Base-by-base conservation (phyloP, 2,888 invertebrate species). In the Camptogramma bilineatum region DNA sequence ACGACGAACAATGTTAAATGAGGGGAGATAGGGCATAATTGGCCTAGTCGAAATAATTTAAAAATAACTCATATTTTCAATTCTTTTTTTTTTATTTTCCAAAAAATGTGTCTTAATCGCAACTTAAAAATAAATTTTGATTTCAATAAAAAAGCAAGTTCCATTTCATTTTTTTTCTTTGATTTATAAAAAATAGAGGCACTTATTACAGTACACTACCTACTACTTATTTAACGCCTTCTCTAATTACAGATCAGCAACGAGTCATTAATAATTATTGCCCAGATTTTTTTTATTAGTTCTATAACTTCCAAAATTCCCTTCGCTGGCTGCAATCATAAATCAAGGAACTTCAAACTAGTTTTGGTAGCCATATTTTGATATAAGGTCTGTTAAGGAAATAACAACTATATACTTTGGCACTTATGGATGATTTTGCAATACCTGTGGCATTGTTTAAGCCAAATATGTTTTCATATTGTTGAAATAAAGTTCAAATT, bases 381-480 rank as follows among this genome's bases (percentile, higher is more conserved):
- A 39, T 44, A 50, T 46, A 59, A 59, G 34, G 52, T 51, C 19
- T 66, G 54, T 39, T 52, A 57, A 47, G 24, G 65, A 57, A 65
- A 62, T 62, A 65, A 53, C 18, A 47, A 56, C 61, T 63, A 50
- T 66, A 64, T 53, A 62, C 34, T 39, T 65, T n/a, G n/a, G 9
- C 39, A 62, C 21, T 55, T 59, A 61, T 42, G 59, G 47, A 44
- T 57, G 52, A 68, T 42, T 53, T 63, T 60, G 52, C 56, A 60
- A 56, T 52, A 65, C 31, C 59, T 10, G 16, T 28, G 5, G n/a
- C 3, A 19, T 48, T 8, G 4, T 17, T 24, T 34, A 42, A 44
- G 54, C 39, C 17, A 47, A 64, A 47, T 47, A 18, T 24, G 7
- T 24, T 51, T 18, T 50, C 39, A 17, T 21, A 2, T 7, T 4